These are phyloP conservation scores for Pollicipes pollicipes DNA, from an alignment of 1,140 invertebrate genomes.

Conservation along the genomic window DNA sequence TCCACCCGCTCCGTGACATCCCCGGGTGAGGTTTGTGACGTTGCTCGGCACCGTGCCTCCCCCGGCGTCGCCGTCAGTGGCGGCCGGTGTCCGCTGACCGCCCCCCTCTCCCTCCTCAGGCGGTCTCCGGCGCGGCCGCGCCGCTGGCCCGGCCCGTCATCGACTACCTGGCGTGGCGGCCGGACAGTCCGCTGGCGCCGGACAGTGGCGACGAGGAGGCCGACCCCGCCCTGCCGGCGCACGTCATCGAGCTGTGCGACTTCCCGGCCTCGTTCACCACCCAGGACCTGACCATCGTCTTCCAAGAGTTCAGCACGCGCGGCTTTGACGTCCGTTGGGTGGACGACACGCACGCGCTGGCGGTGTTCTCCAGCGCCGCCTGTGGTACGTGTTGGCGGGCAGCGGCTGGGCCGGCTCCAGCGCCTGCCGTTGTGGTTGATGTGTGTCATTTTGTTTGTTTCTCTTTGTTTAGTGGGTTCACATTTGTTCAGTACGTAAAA, in stretches of 20 bases:
- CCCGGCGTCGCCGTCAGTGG: too few relatives aligned
- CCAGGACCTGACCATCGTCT: constrained; percentile 54
- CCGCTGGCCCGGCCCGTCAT: not conserved
- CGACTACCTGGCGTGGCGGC: not conserved
- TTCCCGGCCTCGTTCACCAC: constrained; percentile 69
- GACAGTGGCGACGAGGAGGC: constrained; percentile 19
- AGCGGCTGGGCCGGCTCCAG: constrained; percentile 9
- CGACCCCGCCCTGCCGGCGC: constrained; percentile 32
- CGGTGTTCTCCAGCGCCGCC: constrained; percentile 60
- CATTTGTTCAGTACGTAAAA: too few relatives aligned
- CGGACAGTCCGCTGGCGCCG: not conserved
- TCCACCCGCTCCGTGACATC: too few relatives aligned
- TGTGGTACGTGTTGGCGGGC: constrained; percentile 41
- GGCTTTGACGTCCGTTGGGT: constrained; percentile 84
- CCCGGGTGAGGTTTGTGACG: too few relatives aligned
- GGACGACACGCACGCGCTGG: constrained; percentile 76
- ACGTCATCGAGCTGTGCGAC: constrained; percentile 72
- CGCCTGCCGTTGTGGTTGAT: too few relatives aligned
- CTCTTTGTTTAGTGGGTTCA: too few relatives aligned
- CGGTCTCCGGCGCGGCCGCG: too few relatives aligned
- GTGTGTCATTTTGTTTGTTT: too few relatives aligned
- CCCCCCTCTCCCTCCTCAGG: too few relatives aligned
- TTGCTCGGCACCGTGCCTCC: too few relatives aligned
- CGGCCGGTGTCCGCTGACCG: too few relatives aligned
- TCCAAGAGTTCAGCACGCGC: constrained; percentile 42